Evolutionary conservation across 1,140 invertebrate species (phyloP), one percentile per base, ranked within the genome.

Genomic region (Ostrea edulis): DNA sequence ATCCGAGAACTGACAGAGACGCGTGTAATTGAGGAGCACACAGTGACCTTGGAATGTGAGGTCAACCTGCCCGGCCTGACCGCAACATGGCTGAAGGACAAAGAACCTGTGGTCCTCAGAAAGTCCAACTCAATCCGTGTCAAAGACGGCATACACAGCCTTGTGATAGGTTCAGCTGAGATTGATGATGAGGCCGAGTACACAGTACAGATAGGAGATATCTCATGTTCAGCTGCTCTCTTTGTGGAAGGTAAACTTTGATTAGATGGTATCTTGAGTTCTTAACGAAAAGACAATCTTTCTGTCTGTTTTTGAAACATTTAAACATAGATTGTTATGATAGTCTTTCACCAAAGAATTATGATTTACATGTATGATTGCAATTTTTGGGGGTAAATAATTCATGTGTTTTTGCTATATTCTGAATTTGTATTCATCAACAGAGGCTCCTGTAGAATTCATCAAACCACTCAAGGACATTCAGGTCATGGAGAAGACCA

Each of bases 1-100:
- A 90, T 92, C 11, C 93, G 90, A 86, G 93, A 93, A 54, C 87
- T 95, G 54, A 88, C 91, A 20, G 92, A 94, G 68, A 88, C 88
- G 52, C 92, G 91, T 51, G 89, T 92, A 20, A 89, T 86, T 53
- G 94, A 94, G 86, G 92, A 93, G 83, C 89, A 91, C 58, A 90
- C 88, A 8, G 85, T 92, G 22, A 90, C 86, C 35, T 91, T 95
- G 58, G 93, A 93, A 88, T 94, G 93, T 86, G 93, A 94, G 89
- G 77, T 95, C 14, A 92, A 98, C 98, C 29, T 97, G 97, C 87
- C 99, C 97, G 3, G 97, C 95, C 17, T 90, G 35, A 89, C 91
- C 35, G 97, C 98, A 87, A 96, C 97, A 92, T 99, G 99, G 99
- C 96, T 96, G 11, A 98, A 97, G 93, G 97, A 98, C 92, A 96